A percentile compares a stretch with the other conserved stretches of the same genome.
phyloP scores from a whole-genome alignment of 2,113 vertebrate species.

The Tor tambroides region DNA sequence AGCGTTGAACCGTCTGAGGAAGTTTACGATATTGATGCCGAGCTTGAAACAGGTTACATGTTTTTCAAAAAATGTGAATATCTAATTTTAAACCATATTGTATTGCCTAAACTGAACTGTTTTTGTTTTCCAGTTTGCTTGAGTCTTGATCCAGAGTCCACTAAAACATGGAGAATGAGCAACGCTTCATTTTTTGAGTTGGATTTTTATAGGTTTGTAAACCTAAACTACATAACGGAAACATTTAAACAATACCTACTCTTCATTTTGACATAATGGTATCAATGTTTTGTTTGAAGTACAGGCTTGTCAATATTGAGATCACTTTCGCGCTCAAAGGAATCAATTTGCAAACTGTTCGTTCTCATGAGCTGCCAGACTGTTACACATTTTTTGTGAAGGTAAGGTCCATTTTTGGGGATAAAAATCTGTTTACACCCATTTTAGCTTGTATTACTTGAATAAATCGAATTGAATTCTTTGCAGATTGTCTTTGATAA shows the following conservation, averaged over 20 bases:
- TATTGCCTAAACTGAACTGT: background rate
- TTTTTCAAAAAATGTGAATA: background rate
- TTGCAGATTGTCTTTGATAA: slow-evolving; percentile 91
- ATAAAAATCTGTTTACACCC: background rate
- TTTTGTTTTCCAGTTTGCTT: slow-evolving; percentile 80
- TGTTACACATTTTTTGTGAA: slow-evolving; percentile 89
- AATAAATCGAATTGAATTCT: slow-evolving; percentile 49
- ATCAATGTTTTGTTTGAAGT: slow-evolving; percentile 33
- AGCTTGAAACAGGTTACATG: slow-evolving; percentile 82
- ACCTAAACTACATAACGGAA: background rate
- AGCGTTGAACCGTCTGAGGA: slow-evolving; percentile 75
- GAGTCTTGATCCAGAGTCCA: slow-evolving; percentile 73
- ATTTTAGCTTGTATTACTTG: slow-evolving; percentile 7
- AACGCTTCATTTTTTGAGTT: slow-evolving; percentile 88
- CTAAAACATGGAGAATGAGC: slow-evolving; percentile 70
- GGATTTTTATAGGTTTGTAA: slow-evolving; percentile 91
- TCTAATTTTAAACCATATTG: background rate
- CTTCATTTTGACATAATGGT: background rate
- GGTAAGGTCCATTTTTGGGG: slow-evolving; percentile 61
- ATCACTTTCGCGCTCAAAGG: slow-evolving; percentile 89
- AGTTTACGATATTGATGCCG: slow-evolving; percentile 79
- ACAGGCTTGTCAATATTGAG: slow-evolving; percentile 87
- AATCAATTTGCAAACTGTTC: slow-evolving; percentile 90
- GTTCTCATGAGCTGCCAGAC: slow-evolving; percentile 87
- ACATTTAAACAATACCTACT: background rate